phyloP scores from a whole-genome alignment of 2,888 invertebrate species.

The Cerastoderma edule region DNA sequence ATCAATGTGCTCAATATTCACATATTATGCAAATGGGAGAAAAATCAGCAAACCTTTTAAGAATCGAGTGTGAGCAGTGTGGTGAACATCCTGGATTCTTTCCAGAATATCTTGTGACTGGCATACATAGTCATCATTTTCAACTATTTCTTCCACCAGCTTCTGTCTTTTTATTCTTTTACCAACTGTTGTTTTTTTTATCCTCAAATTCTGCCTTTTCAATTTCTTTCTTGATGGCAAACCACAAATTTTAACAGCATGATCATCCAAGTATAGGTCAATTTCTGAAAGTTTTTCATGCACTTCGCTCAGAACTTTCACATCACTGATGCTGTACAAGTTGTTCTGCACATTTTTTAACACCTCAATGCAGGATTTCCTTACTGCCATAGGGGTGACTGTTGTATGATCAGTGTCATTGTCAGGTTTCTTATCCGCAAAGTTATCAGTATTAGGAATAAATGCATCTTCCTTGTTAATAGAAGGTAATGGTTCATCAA shows the following conservation, averaged over 20 bases:
- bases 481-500: constrained; percentile 2
- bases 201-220: constrained; percentile 1
- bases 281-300: constrained; percentile 1
- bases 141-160: constrained; percentile 5
- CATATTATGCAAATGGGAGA: background rate
- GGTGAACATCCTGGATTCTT: constrained; percentile 5
- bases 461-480: background rate
- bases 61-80: constrained; percentile 1
- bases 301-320: constrained; percentile 2
- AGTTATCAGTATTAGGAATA: constrained; percentile 2
- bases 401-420: constrained; percentile 5
- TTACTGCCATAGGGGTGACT: too few relatives aligned
- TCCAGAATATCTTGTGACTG: constrained; percentile 2
- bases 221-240: constrained; percentile 1
- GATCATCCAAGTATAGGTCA: constrained; percentile 6
- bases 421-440: constrained; percentile 5
- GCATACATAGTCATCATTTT: constrained; percentile 5
- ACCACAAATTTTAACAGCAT: constrained; percentile 5
- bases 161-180: constrained; percentile 3
- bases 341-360: constrained; percentile 5
- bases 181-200: background rate
- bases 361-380: constrained; percentile 1
- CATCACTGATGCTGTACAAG: constrained; percentile 5
- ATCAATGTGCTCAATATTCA: constrained; percentile 1
- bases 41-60: constrained; percentile 2